Conservation (phyloP, 2,888 invertebrate genomes). For the Sminthurides aquaticus region DNA sequence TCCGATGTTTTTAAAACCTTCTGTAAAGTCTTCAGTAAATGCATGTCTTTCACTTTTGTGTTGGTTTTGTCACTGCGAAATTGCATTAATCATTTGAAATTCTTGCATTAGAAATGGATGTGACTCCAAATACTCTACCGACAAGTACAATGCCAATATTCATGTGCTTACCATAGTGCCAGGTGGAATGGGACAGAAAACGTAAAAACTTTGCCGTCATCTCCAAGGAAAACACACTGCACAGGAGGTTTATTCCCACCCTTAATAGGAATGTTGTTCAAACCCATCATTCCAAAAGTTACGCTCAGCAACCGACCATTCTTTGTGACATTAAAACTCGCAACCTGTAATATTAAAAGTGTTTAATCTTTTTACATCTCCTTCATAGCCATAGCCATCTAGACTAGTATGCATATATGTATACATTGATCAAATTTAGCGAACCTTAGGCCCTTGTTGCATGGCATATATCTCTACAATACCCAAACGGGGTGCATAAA, state of each 20-base stretch:
- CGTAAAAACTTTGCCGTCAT: slow-evolving; percentile 72
- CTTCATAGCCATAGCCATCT: no score
- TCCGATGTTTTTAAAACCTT: slow-evolving; percentile 29
- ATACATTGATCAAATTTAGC: neutral
- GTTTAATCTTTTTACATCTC: no score
- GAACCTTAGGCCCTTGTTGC: slow-evolving; percentile 69
- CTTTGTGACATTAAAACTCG: slow-evolving; percentile 83
- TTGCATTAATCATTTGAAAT: no score
- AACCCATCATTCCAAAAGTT: slow-evolving; percentile 71
- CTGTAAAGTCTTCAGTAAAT: slow-evolving; percentile 65
- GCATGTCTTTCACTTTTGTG: slow-evolving; percentile 76
- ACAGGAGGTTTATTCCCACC: slow-evolving; percentile 57
- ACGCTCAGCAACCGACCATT: slow-evolving; percentile 59
- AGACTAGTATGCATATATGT: neutral
- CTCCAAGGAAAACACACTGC: slow-evolving; percentile 73
- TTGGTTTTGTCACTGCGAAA: slow-evolving; percentile 71
- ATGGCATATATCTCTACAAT: slow-evolving; percentile 75
- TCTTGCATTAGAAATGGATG: no score
- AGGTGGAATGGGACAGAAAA: slow-evolving; percentile 84
- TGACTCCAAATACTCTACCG: no score
- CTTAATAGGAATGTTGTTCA: slow-evolving; percentile 52
- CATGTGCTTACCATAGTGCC: slow-evolving; percentile 56
- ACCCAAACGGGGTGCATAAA: slow-evolving; percentile 73
- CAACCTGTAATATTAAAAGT: slow-evolving; percentile 57
- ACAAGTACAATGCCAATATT: no score